A percentile compares a stretch with the other conserved stretches of the same genome.
phyloP scores from a whole-genome alignment of 2,113 vertebrate genomes.

The Chaetodon auriga region DNA sequence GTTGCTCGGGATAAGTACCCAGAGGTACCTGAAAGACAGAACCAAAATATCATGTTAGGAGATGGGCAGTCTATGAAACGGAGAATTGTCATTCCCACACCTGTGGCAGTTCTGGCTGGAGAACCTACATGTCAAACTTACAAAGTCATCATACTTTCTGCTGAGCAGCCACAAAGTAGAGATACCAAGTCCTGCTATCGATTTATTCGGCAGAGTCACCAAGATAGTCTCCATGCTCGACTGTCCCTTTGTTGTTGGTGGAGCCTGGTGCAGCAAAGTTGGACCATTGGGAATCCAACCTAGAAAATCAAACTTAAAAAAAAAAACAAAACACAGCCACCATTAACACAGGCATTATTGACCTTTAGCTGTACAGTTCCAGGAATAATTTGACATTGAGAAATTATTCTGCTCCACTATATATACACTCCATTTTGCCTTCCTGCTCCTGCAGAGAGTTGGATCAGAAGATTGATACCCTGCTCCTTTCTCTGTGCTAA shows the following conservation, averaged over 20 bases:
- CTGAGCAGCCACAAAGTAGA: not conserved
- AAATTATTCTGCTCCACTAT: no score
- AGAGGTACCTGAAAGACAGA: slow-evolving; percentile 41
- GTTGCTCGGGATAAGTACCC: slow-evolving; percentile 53
- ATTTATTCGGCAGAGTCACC: slow-evolving; percentile 35
- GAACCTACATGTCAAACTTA: not conserved
- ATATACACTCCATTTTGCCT: no score
- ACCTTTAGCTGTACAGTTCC: not conserved
- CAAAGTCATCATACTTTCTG: slow-evolving; percentile 21
- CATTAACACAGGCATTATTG: not conserved
- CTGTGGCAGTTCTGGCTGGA: no score
- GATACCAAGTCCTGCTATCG: accelerated
- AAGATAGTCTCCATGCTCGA: slow-evolving; percentile 33
- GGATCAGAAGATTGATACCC: no score
- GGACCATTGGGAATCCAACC: slow-evolving; percentile 62
- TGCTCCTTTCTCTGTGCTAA: no score
- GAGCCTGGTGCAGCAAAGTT: slow-evolving; percentile 28
- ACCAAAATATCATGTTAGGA: not conserved
- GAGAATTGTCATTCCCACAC: not conserved
- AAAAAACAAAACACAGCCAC: not conserved
- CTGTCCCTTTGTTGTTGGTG: slow-evolving; percentile 48
- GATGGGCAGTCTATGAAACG: not conserved
- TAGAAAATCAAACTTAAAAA: slow-evolving; percentile 48
- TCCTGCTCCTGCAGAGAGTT: no score
- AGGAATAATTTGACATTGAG: no score